A percentile compares a stretch with the other conserved stretches of the same genome.
Conservation (phyloP, 2,888 invertebrate genomes). For the Stenotaenia linearis region DNA sequence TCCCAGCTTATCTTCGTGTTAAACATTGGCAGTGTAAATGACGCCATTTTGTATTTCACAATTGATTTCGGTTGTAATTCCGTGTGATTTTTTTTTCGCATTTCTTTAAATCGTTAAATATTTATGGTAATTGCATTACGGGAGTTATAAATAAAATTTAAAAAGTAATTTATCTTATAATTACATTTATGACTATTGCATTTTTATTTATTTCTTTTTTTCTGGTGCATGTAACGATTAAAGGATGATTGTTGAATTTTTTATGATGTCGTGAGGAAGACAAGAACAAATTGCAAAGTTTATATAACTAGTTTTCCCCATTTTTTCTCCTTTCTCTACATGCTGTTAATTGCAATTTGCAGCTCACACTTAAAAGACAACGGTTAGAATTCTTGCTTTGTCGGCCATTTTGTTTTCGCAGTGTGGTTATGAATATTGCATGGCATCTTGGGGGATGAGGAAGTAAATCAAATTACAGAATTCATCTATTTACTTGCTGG, state of each 20-base stretch:
- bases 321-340: background rate
- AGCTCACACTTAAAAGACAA: background rate
- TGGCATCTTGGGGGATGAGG: background rate
- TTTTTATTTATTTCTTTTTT: background rate
- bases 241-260: background rate
- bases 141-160: background rate
- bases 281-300: background rate
- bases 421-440: background rate
- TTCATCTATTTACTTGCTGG: background rate
- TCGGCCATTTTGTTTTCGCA: background rate
- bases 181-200: background rate
- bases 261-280: background rate
- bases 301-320: background rate
- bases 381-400: background rate
- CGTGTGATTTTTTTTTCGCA: background rate
- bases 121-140: background rate
- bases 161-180: background rate
- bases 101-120: background rate
- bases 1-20: background rate
- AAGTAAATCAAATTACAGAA: conserved; percentile 10
- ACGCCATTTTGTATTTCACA: background rate
- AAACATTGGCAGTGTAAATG: background rate
- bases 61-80: too few species aligned
- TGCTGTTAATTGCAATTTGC: background rate
- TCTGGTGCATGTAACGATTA: background rate